Evolutionary conservation across 1,140 invertebrate genomes (phyloP).

Genomic region (Drosophila albomicans): DNA sequence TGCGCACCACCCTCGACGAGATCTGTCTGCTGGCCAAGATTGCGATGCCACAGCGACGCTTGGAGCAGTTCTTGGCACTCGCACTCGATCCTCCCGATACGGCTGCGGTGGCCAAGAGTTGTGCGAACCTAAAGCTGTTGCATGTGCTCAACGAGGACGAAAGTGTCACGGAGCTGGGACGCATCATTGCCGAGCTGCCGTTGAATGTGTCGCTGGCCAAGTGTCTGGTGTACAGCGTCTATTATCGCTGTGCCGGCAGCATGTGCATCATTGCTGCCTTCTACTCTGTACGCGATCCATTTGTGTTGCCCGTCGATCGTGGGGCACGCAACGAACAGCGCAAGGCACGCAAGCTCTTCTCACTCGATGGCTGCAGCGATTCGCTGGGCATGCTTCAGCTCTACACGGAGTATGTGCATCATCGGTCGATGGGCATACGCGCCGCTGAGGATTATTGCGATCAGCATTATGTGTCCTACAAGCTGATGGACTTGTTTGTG

Average conservation of each 20-base stretch:
- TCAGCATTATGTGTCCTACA: slow-evolving; percentile 45
- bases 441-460: slow-evolving; percentile 44
- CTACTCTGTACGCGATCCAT: slow-evolving; percentile 94
- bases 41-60: slow-evolving; percentile 88
- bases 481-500: slow-evolving; percentile 69
- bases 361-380: slow-evolving; percentile 91
- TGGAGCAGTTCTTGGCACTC: slow-evolving; percentile 39
- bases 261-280: slow-evolving; percentile 96
- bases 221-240: slow-evolving; percentile 95
- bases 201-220: slow-evolving; percentile 89
- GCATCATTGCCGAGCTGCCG: slow-evolving; percentile 79
- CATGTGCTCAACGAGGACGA: slow-evolving; percentile 93
- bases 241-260: slow-evolving; percentile 97
- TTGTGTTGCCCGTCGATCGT: slow-evolving; percentile 88
- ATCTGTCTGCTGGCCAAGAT: slow-evolving; percentile 95
- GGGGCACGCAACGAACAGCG: slow-evolving; percentile 88
- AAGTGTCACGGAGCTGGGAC: slow-evolving; percentile 93
- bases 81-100: slow-evolving; percentile 94
- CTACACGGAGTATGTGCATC: slow-evolving; percentile 44
- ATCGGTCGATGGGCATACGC: neutral
- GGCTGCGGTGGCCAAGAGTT: slow-evolving; percentile 87
- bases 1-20: slow-evolving; percentile 91
- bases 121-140: slow-evolving; percentile 91
- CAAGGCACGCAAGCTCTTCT: slow-evolving; percentile 83
- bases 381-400: slow-evolving; percentile 92